phyloP scores from a whole-genome alignment of 2,797 vertebrate species.

The Platalea minor region DNA sequence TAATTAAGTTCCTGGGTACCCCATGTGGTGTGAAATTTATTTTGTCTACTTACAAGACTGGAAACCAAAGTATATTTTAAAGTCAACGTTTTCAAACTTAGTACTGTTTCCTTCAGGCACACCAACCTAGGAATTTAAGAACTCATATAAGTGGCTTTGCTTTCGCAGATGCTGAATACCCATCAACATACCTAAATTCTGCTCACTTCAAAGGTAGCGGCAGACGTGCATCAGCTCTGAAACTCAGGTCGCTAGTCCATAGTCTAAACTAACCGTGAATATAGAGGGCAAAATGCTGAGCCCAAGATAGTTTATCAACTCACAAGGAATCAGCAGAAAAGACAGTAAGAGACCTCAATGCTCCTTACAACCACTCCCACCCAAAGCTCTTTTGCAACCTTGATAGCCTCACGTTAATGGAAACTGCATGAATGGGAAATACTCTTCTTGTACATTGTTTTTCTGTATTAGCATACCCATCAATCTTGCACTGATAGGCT shows the following conservation, averaged over 20 bases:
- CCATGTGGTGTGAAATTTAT: conserved; percentile 10
- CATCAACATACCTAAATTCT: not conserved
- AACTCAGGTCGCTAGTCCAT: not conserved
- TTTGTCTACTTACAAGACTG: not conserved
- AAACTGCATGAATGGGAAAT: not conserved
- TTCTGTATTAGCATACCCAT: conserved; percentile 25
- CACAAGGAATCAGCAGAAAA: not conserved
- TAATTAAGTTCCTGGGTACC: conserved; percentile 22
- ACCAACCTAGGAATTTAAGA: not conserved
- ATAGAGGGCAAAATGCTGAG: not conserved
- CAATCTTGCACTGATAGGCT: conserved; percentile 6
- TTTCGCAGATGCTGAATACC: not conserved
- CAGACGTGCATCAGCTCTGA: not conserved
- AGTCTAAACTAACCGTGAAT: not conserved
- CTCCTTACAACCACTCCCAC: not conserved
- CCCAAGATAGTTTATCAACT: not conserved
- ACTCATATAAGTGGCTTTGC: not conserved
- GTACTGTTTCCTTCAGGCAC: not conserved
- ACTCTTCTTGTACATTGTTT: not conserved
- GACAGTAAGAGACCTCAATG: not conserved
- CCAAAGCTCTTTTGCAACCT: not conserved
- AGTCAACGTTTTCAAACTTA: not conserved
- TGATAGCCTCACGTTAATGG: not conserved
- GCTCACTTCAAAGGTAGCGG: not conserved
- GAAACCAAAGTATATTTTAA: conserved; percentile 9